phyloP scores from a whole-genome alignment of 1,140 invertebrate species.

The Oncopodura yosiiana region DNA sequence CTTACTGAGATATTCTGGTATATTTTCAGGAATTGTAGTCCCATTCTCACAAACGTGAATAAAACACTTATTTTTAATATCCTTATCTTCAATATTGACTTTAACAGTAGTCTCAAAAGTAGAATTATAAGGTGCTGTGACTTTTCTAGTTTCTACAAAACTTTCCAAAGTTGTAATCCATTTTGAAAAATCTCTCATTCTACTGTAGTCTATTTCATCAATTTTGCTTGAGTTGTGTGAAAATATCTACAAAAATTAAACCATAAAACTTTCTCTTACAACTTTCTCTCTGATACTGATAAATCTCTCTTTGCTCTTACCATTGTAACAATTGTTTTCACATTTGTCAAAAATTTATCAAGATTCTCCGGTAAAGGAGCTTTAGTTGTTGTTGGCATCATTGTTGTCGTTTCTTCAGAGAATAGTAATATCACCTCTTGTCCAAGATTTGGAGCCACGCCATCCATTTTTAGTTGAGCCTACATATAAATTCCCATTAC shows the following conservation, averaged over 20 bases:
- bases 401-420: slow-evolving; percentile 28
- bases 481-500: neutral
- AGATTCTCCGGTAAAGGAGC: neutral
- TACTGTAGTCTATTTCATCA: slow-evolving; percentile 21
- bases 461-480: neutral
- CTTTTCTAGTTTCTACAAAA: slow-evolving; percentile 23
- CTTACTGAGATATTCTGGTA: slow-evolving; percentile 23
- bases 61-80: slow-evolving; percentile 25
- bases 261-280: neutral
- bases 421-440: slow-evolving; percentile 31
- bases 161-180: slow-evolving; percentile 27
- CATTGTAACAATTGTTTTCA: slow-evolving; percentile 26
- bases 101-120: slow-evolving; percentile 23
- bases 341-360: slow-evolving; percentile 27
- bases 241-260: slow-evolving; percentile 15
- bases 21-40: slow-evolving; percentile 15
- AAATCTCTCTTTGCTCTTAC: slow-evolving; percentile 10
- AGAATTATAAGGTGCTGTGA: slow-evolving; percentile 17
- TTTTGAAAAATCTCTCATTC: slow-evolving; percentile 26
- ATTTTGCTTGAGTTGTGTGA: slow-evolving; percentile 28
- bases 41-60: slow-evolving; percentile 31
- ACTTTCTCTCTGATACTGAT: too few species aligned
- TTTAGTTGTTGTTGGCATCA: slow-evolving; percentile 27
- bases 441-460: slow-evolving; percentile 17
- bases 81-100: slow-evolving; percentile 21